These are phyloP conservation scores for Ips nitidus DNA, from an alignment of 1,140 invertebrate genomes.

Conservation along the genomic window DNA sequence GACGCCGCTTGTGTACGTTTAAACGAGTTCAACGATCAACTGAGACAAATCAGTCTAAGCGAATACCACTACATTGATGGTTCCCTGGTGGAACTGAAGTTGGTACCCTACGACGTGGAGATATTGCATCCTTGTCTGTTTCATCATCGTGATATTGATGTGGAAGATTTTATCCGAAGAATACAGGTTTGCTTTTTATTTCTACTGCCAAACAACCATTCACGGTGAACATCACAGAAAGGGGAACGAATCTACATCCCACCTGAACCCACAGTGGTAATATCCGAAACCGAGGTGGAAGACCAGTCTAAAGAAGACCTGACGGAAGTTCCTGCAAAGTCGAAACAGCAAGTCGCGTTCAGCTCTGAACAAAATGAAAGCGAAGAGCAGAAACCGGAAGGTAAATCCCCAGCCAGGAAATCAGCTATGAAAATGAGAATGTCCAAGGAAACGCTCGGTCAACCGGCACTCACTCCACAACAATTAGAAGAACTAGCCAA, in stretches of 20 bases:
- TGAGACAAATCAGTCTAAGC: slow-evolving; percentile 54
- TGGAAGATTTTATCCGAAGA: slow-evolving; percentile 45
- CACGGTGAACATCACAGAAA: slow-evolving; percentile 20
- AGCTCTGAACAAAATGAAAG: background rate
- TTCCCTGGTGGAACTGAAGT: slow-evolving; percentile 60
- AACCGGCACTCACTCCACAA: background rate
- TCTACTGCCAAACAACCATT: background rate
- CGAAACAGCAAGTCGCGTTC: background rate
- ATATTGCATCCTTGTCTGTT: slow-evolving; percentile 50
- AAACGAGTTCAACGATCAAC: slow-evolving; percentile 51
- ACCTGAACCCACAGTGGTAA: slow-evolving; percentile 3
- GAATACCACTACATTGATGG: slow-evolving; percentile 64
- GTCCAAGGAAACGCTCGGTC: background rate
- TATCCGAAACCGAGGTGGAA: slow-evolving; percentile 1
- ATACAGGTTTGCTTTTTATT: slow-evolving; percentile 37
- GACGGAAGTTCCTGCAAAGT: background rate
- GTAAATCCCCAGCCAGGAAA: background rate
- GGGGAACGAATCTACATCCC: slow-evolving; percentile 37
- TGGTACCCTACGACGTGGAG: slow-evolving; percentile 58
- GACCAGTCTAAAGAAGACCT: slow-evolving; percentile 13
- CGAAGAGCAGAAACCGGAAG: slow-evolving; percentile 22
- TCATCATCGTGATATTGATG: slow-evolving; percentile 38
- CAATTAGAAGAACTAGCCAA: background rate
- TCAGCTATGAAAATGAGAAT: background rate
- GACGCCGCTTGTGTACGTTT: slow-evolving; percentile 45